These are phyloP conservation scores for Spinibarbus caldwelli DNA, from an alignment of 2,797 vertebrate genomes.

Conservation along the genomic window DNA sequence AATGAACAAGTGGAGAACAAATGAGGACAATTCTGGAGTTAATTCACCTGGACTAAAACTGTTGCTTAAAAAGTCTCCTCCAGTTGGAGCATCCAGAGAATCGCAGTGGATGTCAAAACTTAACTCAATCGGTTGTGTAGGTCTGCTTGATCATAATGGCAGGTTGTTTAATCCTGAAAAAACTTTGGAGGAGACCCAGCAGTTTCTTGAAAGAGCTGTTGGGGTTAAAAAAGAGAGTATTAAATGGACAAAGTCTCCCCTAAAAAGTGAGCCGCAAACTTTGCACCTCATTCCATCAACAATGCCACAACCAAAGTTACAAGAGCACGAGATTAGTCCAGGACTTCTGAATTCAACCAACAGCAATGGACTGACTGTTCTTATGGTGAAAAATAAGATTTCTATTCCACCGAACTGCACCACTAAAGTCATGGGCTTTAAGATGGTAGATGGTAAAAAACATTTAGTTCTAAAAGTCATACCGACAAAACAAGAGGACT, in stretches of 20 bases:
- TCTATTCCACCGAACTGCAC: slow-evolving; percentile 93
- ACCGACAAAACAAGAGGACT: slow-evolving; percentile 81
- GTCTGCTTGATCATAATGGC: slow-evolving; percentile 73
- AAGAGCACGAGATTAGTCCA: slow-evolving; percentile 71
- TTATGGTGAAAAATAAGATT: slow-evolving; percentile 97
- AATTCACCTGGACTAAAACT: slow-evolving; percentile 85
- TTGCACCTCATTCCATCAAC: slow-evolving; percentile 53
- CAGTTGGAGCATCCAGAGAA: slow-evolving; percentile 78
- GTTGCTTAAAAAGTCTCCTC: slow-evolving; percentile 82
- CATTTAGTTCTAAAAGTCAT: slow-evolving; percentile 96
- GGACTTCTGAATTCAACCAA: slow-evolving; percentile 77
- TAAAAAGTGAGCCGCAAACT: slow-evolving; percentile 68
- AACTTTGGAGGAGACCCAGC: slow-evolving; percentile 69
- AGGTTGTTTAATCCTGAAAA: slow-evolving; percentile 72
- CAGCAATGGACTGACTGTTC: slow-evolving; percentile 88
- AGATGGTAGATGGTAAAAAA: slow-evolving; percentile 95
- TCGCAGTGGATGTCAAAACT: slow-evolving; percentile 80
- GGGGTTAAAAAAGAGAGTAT: slow-evolving; percentile 71
- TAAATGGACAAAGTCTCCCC: slow-evolving; percentile 64
- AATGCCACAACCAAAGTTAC: slow-evolving; percentile 66
- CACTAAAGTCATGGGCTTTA: slow-evolving; percentile 97
- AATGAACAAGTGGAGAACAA: slow-evolving; percentile 75
- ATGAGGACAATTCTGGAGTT: slow-evolving; percentile 75
- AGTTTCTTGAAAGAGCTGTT: slow-evolving; percentile 69
- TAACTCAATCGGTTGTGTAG: slow-evolving; percentile 67